Evolutionary conservation across 2,888 invertebrate genomes (phyloP), one percentile per base, ranked within the genome.

Genomic region (Metalampra italica): DNA sequence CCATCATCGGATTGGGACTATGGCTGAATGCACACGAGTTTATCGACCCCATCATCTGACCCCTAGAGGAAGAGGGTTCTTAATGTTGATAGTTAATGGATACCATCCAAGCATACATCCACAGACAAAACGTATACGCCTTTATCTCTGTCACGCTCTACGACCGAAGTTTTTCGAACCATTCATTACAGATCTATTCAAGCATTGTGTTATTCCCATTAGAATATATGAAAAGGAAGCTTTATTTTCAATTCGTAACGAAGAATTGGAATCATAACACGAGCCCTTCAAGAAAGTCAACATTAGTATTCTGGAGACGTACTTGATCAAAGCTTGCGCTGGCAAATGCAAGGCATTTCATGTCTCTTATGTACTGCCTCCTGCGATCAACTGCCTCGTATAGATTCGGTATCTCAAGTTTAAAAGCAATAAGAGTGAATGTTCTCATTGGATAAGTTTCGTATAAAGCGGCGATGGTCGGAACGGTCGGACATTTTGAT

Each of bases 71-170:
- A 82, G 78, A 78, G 81, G 78, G 78, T 69, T 70, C 80, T 80
- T 82, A 73, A 79, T 74, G 73, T 71, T 79, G 70, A 78, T 78
- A 67, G 68, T 68, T 74, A 75, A 82, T 76, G 66, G 67, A 57
- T 65, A 60, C 61, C 74, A 71, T 75, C 68, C 60, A 55, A 54
- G 59, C 68, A 66, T 67, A 72, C 65, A 56, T 53, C 46, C 51
- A 69, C 67, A 73, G 63, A 82, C 75, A 74, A 75, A 74, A 70
- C 66, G 64, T 58, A 51, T 50, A 54, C 56, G 64, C 73, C 68
- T 78, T 84, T 85, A 80, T 84, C 71, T 73, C 54, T 65, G 82
- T 80, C 86, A 86, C 83, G 84, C 72, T 66, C 69, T 61, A 71
- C 63, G 64, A 68, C 57, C 59, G 60, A 45, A 15, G 37, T 46